Base-by-base conservation (phyloP, 2,113 vertebrate genomes). In the Trachemys scripta region DNA sequence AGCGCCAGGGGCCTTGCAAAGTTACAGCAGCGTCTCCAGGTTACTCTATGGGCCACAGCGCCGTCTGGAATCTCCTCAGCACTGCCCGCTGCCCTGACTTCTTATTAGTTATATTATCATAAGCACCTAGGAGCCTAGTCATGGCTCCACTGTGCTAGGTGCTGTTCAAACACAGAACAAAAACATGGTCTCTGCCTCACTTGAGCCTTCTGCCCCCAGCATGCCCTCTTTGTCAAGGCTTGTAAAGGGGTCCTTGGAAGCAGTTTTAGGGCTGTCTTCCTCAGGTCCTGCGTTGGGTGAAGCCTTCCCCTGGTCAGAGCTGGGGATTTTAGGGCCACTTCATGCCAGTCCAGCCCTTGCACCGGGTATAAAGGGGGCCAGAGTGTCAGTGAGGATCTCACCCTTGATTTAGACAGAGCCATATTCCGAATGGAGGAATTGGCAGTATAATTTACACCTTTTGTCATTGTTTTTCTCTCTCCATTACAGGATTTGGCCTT, bases 401-500 rank as follows among this genome's bases (percentile, higher is more conserved):
- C 65, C 14, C 35, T 69, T 69, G 65, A n/a, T 20, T 20, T 69
- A 69, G 14, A 69, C 17, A 69, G 17, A 38, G 65, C 65, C 35
- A 19, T 19, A n/a, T 35, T 69, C 35, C 4, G 35, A 69, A 20
- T 38, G 35, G 65, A n/a, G 65, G 17, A 38, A 72, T 38, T 72
- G 35, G 9, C 9, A 20, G 9, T 72, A 38, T 19, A 10, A 9
- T 22, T 22, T 17, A 29, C 93, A 69, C 42, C 11, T 42, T 82
- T 94, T 12, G 69, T 19, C 84, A 72, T 69, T 22, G 80, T 25
- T 90, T 31, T 87, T 49, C 42, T 84, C 27, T 49, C 80, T 96
- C 76, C 87, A 25, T 92, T 94, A 24, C 96, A 99, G 99, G 99
- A 82, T 97, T 98, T 3, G 98, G 98, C 87, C 98, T 99, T 82